phyloP scores from a whole-genome alignment of 1,140 invertebrate species.

The Lordiphosa mommai region DNA sequence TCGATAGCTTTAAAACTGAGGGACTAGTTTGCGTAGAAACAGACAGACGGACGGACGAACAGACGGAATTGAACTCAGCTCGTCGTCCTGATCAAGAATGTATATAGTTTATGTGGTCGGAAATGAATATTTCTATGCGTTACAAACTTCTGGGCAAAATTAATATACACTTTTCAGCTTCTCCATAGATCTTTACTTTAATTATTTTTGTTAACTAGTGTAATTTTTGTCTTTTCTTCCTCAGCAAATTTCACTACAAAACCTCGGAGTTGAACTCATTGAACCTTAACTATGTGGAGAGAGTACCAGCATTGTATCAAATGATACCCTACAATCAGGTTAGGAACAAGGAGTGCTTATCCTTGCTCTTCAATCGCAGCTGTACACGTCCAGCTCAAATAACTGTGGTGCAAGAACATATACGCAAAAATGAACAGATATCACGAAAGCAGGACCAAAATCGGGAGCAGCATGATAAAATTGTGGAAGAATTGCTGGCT shows the following conservation, averaged over 20 bases:
- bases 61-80: too few species aligned
- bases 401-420: conserved; percentile 35
- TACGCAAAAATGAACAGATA: conserved; percentile 49
- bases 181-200: too few species aligned
- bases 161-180: too few species aligned
- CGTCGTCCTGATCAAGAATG: too few species aligned
- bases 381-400: conserved; percentile 48
- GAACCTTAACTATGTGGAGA: conserved; percentile 85
- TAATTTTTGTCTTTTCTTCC: conserved; percentile 2
- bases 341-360: conserved; percentile 49
- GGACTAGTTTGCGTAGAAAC: too few species aligned
- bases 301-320: conserved; percentile 84
- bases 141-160: too few species aligned
- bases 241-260: conserved; percentile 80
- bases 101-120: too few species aligned
- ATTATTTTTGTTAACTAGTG: too few species aligned
- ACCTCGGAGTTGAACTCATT: conserved; percentile 84
- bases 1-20: too few species aligned
- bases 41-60: too few species aligned
- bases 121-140: too few species aligned
- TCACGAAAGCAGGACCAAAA: conserved; percentile 75
- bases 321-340: conserved; percentile 77
- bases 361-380: conserved; percentile 60
- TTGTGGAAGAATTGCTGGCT: conserved; percentile 54
- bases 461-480: conserved; percentile 56